These are phyloP conservation scores for Teleogryllus occipitalis DNA, from an alignment of 1,140 invertebrate species.

Conservation along the genomic window DNA sequence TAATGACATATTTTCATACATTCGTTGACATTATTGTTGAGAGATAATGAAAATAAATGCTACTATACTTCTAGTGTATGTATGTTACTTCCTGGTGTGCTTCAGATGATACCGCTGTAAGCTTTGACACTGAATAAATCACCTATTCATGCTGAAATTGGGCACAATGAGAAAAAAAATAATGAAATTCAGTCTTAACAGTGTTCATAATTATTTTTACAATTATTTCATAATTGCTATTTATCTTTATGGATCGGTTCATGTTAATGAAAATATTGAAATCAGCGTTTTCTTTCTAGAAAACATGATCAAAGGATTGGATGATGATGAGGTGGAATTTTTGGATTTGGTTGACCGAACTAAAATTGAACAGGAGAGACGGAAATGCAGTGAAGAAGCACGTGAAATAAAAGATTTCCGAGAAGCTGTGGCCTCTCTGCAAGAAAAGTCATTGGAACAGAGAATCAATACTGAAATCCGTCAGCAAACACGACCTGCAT, in stretches of 20 bases:
- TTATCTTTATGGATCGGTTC: too few species aligned
- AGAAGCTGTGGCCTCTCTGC: slow-evolving; percentile 63
- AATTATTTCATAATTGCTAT: not conserved
- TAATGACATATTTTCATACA: too few species aligned
- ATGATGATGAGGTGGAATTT: slow-evolving; percentile 92
- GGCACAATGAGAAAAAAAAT: too few species aligned
- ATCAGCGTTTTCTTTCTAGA: slow-evolving; percentile 41
- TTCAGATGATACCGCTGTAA: too few species aligned
- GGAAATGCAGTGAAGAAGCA: slow-evolving; percentile 70
- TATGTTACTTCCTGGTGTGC: too few species aligned
- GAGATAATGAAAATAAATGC: too few species aligned
- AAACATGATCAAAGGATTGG: slow-evolving; percentile 88
- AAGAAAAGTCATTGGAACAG: slow-evolving; percentile 64
- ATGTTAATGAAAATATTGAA: not conserved
- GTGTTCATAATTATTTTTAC: too few species aligned
- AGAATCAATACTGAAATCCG: slow-evolving; percentile 47
- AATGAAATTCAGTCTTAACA: too few species aligned
- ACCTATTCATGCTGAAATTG: too few species aligned
- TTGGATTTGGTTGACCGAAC: slow-evolving; percentile 79
- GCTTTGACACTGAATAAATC: too few species aligned
- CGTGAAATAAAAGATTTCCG: slow-evolving; percentile 76
- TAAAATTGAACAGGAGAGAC: slow-evolving; percentile 73
- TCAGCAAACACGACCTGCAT: not conserved
- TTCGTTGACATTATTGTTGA: too few species aligned
- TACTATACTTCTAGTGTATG: too few species aligned